A percentile compares a stretch with the other conserved stretches of the same genome.
These are phyloP conservation scores for Phenacoccus solenopsis DNA, from an alignment of 1,140 invertebrate genomes.

Conservation along the genomic window DNA sequence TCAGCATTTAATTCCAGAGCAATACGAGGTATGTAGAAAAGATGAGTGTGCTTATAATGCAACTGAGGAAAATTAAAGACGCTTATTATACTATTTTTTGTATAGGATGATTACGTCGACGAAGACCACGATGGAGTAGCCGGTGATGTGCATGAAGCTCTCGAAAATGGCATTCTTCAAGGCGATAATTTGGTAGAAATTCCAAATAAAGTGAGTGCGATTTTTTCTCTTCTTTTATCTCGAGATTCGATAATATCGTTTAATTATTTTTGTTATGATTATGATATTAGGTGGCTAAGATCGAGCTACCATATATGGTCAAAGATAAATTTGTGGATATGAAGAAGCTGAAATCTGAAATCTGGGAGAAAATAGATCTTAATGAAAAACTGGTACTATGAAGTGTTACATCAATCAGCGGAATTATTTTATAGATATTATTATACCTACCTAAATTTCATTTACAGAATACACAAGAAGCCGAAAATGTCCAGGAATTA, in stretches of 20 bases:
- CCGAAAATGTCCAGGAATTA: background rate
- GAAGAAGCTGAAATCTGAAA: conserved; percentile 54
- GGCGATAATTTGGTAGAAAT: conserved; percentile 43
- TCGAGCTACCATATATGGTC: conserved; percentile 54
- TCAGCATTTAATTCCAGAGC: background rate
- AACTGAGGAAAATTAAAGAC: too few species aligned
- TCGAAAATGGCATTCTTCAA: conserved; percentile 28
- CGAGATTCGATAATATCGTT: background rate
- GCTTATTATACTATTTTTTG: background rate
- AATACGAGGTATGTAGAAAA: background rate
- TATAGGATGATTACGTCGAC: conserved; percentile 20
- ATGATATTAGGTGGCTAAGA: conserved; percentile 26
- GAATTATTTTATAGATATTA: too few species aligned
- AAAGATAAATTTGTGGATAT: conserved; percentile 69
- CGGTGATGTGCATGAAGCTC: background rate
- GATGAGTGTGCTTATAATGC: too few species aligned
- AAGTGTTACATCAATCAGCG: too few species aligned
- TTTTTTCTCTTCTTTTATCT: background rate
- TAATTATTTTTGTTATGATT: background rate
- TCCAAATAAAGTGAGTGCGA: conserved; percentile 39
- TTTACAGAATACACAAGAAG: background rate
- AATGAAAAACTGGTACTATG: background rate
- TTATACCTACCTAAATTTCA: too few species aligned
- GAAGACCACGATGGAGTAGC: conserved; percentile 5
- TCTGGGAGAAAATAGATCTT: conserved; percentile 42